Percentiles rank a stretch among this genome's conserved stretches.
Evolutionary conservation across 2,888 invertebrate species (phyloP).

Genomic region (Anoncus sp.): DNA sequence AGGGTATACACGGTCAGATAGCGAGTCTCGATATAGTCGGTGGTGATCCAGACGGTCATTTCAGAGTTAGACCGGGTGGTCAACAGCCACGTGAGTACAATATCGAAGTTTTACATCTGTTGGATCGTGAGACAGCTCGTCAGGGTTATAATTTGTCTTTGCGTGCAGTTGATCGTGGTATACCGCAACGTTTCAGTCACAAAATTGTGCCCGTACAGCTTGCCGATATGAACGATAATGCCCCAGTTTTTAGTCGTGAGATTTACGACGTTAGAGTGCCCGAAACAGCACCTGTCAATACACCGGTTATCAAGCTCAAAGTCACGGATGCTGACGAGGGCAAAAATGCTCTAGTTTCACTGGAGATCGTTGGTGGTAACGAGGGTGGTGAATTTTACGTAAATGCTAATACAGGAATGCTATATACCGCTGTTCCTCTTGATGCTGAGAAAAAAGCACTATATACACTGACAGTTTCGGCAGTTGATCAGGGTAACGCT

Average conservation of each 20-base stretch:
- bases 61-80: conserved; percentile 87
- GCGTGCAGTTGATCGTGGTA: conserved; percentile 93
- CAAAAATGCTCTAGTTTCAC: conserved; percentile 92
- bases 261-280: conserved; percentile 94
- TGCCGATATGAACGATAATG: conserved; percentile 92
- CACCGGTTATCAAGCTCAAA: conserved; percentile 94
- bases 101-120: conserved; percentile 90
- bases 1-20: conserved; percentile 93
- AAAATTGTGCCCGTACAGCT: conserved; percentile 92
- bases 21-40: conserved; percentile 92
- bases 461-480: conserved; percentile 95
- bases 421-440: conserved; percentile 92
- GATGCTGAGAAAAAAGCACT: conserved; percentile 94
- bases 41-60: conserved; percentile 96
- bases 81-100: conserved; percentile 88
- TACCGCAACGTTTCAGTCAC: conserved; percentile 91
- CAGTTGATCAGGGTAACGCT: conserved; percentile 93
- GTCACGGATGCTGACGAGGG: conserved; percentile 94
- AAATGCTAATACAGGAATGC: conserved; percentile 94
- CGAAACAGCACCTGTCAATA: conserved; percentile 95
- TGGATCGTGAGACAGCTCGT: conserved; percentile 91
- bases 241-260: conserved; percentile 94
- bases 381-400: conserved; percentile 94
- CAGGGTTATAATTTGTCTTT: conserved; percentile 95
- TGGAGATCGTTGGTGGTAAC: conserved; percentile 96